Evolutionary conservation across 2,888 invertebrate species (phyloP).

Genomic region (Pristionchus entomophagus): DNA sequence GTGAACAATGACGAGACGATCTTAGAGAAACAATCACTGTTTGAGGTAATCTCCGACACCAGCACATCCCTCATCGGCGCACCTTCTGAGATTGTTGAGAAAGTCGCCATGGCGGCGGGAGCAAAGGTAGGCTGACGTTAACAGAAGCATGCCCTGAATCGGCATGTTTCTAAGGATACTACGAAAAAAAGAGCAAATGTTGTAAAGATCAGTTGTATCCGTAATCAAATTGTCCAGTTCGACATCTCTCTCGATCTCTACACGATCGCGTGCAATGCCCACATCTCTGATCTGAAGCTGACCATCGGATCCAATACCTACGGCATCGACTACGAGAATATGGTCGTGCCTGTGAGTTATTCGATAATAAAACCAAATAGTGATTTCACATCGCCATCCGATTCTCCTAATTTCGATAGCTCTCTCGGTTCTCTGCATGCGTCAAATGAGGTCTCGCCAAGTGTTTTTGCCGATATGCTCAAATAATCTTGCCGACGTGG

Average conservation of each 20-base stretch:
- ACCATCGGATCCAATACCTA: constrained; percentile 15
- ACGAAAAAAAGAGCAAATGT: too few species aligned
- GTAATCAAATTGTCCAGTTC: not conserved
- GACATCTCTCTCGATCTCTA: not conserved
- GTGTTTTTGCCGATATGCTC: too few species aligned
- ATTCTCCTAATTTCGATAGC: too few species aligned
- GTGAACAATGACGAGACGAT: too few species aligned
- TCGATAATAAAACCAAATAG: too few species aligned
- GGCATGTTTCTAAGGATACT: too few species aligned
- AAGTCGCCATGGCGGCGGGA: constrained; percentile 30
- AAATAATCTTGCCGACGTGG: too few species aligned
- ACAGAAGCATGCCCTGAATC: too few species aligned
- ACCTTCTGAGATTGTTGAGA: constrained; percentile 28
- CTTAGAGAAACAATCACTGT: not conserved
- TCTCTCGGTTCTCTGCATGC: too few species aligned
- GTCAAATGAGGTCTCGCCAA: too few species aligned
- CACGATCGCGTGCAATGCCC: not conserved
- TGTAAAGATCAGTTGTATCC: too few species aligned
- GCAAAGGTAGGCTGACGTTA: not conserved
- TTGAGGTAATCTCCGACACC: constrained; percentile 47
- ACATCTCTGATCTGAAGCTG: not conserved
- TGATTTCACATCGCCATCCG: too few species aligned
- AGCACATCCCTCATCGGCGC: constrained; percentile 41
- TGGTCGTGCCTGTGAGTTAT: constrained; percentile 17
- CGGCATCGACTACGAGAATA: not conserved